Conservation (phyloP, 1,140 invertebrate genomes). For the Drosophila quadrilineata region DNA sequence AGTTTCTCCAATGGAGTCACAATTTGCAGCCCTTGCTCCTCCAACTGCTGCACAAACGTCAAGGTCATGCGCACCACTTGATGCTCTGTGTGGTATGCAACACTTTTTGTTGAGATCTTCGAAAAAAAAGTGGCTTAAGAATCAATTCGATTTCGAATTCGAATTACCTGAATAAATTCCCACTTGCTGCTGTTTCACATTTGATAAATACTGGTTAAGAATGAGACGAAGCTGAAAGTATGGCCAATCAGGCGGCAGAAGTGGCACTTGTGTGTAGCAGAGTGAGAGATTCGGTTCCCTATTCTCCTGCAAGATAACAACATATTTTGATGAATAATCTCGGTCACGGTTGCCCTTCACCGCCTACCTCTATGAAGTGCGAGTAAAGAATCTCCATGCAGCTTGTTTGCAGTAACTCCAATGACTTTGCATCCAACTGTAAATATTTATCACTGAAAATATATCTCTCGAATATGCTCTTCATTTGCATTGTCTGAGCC, state of each 20-base stretch:
- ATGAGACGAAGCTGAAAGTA: conserved; percentile 69
- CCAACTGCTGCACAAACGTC: conserved; percentile 65
- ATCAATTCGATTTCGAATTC: no score
- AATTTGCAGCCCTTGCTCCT: conserved; percentile 59
- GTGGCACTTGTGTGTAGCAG: conserved; percentile 57
- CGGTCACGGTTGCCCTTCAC: no score
- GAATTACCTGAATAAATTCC: conserved; percentile 64
- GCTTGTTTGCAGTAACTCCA: conserved; percentile 53
- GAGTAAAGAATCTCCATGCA: conserved; percentile 67
- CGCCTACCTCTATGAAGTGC: conserved; percentile 68
- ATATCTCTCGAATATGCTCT: conserved; percentile 63
- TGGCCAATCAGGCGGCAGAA: conserved; percentile 71
- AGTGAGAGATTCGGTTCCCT: conserved; percentile 61
- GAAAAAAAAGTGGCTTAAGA: not conserved
- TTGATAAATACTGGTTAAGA: conserved; percentile 70
- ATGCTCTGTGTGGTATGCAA: conserved; percentile 44
- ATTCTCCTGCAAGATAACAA: conserved; percentile 44
- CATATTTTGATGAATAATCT: no score
- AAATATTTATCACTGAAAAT: conserved; percentile 66
- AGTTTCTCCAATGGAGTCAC: conserved; percentile 68
- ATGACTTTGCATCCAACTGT: conserved; percentile 36
- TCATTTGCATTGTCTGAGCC: conserved; percentile 59
- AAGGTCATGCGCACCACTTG: conserved; percentile 71
- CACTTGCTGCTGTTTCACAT: conserved; percentile 60
- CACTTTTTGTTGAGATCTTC: not conserved